phyloP scores from a whole-genome alignment of 2,797 vertebrate genomes.

The Eulemur rubriventer region DNA sequence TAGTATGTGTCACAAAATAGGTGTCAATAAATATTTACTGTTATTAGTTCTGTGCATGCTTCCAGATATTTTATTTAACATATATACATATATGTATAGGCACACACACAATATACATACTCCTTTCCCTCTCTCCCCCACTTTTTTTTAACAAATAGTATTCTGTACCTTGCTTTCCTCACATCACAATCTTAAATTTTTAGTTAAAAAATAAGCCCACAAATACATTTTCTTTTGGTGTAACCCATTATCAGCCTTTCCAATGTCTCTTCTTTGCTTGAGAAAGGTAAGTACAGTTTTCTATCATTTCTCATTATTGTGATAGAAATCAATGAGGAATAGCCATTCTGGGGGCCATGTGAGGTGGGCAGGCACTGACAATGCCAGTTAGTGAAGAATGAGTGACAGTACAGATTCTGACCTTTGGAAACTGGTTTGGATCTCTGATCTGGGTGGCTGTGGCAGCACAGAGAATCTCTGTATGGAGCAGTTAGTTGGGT shows the following conservation, averaged over 20 bases:
- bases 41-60: neutral
- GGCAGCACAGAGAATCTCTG: neutral
- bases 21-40: neutral
- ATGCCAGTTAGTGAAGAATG: neutral
- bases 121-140: neutral
- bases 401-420: neutral
- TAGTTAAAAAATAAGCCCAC: neutral
- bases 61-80: neutral
- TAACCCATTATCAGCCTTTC: neutral
- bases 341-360: neutral
- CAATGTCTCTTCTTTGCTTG: neutral
- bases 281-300: neutral
- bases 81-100: neutral
- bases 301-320: neutral
- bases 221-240: neutral
- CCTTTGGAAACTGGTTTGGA: neutral
- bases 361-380: neutral
- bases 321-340: neutral
- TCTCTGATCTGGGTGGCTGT: neutral
- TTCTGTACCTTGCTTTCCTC: neutral
- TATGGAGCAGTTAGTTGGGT: neutral
- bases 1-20: neutral
- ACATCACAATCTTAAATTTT: neutral
- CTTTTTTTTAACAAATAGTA: neutral
- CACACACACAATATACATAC: neutral